Base-by-base conservation (phyloP, 2,797 vertebrate species). In the Ciconia nigra region DNA sequence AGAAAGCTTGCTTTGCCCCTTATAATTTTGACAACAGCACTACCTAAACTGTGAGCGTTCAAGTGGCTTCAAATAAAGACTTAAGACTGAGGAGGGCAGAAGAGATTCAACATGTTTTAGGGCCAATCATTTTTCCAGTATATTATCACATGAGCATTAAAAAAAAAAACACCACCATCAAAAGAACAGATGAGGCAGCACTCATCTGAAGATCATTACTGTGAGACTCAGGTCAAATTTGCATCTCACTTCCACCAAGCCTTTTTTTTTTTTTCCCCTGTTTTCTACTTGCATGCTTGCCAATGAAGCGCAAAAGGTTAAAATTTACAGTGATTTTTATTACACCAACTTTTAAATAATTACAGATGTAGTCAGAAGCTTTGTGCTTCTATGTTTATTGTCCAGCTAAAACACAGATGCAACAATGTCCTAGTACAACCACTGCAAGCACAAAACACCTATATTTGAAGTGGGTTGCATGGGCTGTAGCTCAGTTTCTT, bases 121-220 rank as follows among this genome's bases (percentile, higher is more conserved):
- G 61, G 65, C 76, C 0, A 89, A 87, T 92, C 2, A 62, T 81
- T 87, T 83, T 91, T 69, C 39, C 81, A 66, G 46, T 76, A 22
- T 28, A 71, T 47, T 91, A 92, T 91, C 94, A 96, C 67, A 93
- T 65, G 71, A 93, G 59, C 46, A n/a, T 61, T 54, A 71, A 70
- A 84, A 78, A 78, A 85, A 82, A 28, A 8, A 19, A 7, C 41
- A 89, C 19, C 22, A 85, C 49, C 52, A 87, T 78, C 90, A 83
- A 78, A 89, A 93, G 90, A 95, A 92, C 78, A 96, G 90, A 96
- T 91, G 90, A 97, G 90, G 78, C 94, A 97, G 93, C 88, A 92
- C 59, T 93, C 87, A 94, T 96, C 88, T 95, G 78, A 94, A 87
- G 94, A 96, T 92, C 80, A 89, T 85, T 89, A 51, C 59, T 33